Base-by-base conservation (phyloP, 1,140 invertebrate species). In the Sinonovacula constricta region DNA sequence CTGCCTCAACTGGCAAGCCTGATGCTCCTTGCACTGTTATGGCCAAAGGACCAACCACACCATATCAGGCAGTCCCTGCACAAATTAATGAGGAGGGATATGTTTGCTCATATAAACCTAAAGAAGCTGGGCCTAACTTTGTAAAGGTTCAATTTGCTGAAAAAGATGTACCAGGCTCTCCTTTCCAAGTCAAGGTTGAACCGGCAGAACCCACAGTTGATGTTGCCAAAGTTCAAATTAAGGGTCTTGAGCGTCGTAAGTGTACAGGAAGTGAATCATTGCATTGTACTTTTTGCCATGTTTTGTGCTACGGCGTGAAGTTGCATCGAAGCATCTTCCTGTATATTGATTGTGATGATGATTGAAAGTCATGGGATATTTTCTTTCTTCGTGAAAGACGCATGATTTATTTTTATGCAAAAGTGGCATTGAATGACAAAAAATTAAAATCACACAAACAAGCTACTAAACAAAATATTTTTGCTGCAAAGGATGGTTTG, bases 31-130 rank as follows among this genome's bases (percentile, higher is more conserved):
- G 96, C 62, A 93, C 72, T 28, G 86, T 92, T 18, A 81, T 82
- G 28, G 87, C 92, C 31, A 87, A 86, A 24, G 86, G 84, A 56
- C 90, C 91, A 22, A 86, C 83, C 34, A 89, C 90, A 60, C 83
- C 88, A 72, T 87, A 81, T 51, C 78, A 95, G 5, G 93, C 95
- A 77, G 94, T 95, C 0, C 87, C 86, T 2, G 76, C 86, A 31
- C 85, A 86, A 39, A 83, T 87, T 57, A 95, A 94, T 0, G 93
- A 94, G 49, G 95, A 96, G 81, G 96, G 95, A 24, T 95, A 94
- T 89, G 89, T 95, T 24, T 95, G 95, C 14, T 95, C 95, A 87
- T 97, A 96, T 85, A 96, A 94, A n/a, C 95, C 95, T 2, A 94
- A 94, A 0, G 95, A 97, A 88, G 89, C 95, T 68, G 96, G 96